Percentiles rank a stretch among this genome's conserved stretches.
Conservation (phyloP, 2,113 vertebrate species). For the Steatornis caripensis region DNA sequence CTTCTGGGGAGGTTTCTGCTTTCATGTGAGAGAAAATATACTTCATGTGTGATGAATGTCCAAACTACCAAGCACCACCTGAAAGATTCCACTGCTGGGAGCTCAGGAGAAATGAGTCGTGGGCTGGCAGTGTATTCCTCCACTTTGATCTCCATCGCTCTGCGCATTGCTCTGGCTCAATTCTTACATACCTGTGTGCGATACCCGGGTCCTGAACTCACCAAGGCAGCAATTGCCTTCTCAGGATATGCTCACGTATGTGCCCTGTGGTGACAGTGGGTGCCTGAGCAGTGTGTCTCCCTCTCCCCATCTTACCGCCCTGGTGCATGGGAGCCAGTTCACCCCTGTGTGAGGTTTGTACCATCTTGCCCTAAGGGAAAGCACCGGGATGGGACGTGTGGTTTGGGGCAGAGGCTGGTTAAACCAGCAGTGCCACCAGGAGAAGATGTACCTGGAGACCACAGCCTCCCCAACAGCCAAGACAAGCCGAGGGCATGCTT, state of each 20-base stretch:
- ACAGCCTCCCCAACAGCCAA: neutral
- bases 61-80: neutral
- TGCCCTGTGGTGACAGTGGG: neutral
- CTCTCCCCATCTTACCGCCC: neutral
- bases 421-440: neutral
- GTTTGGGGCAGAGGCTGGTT: neutral
- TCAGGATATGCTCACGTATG: fast-evolving
- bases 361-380: neutral
- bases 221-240: neutral
- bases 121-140: fast-evolving
- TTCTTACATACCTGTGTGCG: neutral
- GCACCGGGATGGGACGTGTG: fast-evolving
- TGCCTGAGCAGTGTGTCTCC: neutral
- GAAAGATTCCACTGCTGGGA: fast-evolving
- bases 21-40: neutral
- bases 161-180: neutral
- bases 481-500: neutral
- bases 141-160: neutral
- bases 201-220: neutral
- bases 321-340: fast-evolving
- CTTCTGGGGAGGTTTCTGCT: neutral
- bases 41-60: neutral
- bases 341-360: fast-evolving
- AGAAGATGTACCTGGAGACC: neutral
- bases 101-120: neutral